Conservation (phyloP, 2,888 invertebrate species). For the Adelognathus sp. region DNA sequence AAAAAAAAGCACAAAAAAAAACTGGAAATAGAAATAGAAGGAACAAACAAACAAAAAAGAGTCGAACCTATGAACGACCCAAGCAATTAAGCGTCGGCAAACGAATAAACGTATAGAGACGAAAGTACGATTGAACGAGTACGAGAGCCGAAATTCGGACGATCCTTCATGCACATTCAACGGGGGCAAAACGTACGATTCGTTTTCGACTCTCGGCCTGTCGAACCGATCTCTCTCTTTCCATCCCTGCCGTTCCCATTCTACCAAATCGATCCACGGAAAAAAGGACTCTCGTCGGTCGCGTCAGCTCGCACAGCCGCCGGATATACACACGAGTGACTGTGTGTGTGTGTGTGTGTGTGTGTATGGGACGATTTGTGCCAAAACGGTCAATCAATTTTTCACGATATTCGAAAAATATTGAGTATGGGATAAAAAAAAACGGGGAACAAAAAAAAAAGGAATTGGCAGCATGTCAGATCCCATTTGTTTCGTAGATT, state of each 20-base stretch:
- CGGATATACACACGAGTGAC: no score
- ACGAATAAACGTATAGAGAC: neutral
- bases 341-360: neutral
- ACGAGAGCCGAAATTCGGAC: neutral
- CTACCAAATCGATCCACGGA: conserved; percentile 14
- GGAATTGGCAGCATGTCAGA: neutral
- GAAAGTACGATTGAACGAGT: neutral
- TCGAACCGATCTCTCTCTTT: neutral
- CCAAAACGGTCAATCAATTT: neutral
- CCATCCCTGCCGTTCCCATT: neutral
- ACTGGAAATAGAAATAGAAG: no score
- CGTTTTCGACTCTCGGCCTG: neutral
- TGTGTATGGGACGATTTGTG: neutral
- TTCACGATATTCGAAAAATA: neutral
- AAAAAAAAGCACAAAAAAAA: neutral
- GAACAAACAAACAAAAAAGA: neutral
- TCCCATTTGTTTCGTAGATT: neutral
- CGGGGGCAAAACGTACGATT: neutral
- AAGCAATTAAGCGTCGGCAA: conserved; percentile 14
- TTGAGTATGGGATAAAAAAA: no score
- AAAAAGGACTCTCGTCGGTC: conserved; percentile 14
- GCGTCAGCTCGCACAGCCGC: neutral
- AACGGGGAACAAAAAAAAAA: neutral
- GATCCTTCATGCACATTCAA: neutral
- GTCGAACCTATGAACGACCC: conserved; percentile 10